phyloP scores from a whole-genome alignment of 1,140 invertebrate species.

The Watersipora subatra region DNA sequence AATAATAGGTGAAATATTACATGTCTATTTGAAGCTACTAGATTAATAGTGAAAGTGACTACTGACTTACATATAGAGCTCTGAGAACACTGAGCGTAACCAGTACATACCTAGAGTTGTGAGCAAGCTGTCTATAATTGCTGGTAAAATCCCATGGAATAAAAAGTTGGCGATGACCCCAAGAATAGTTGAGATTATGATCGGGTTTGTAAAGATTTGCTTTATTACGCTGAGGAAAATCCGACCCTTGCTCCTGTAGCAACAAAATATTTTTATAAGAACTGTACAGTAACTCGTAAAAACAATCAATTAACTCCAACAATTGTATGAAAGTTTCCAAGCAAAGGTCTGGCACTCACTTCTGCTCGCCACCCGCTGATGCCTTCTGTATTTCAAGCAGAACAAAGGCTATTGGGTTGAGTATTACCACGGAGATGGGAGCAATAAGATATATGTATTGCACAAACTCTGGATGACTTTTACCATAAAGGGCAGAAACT shows the following conservation, averaged over 20 bases:
- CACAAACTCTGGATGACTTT: slow-evolving; percentile 72
- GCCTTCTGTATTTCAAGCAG: slow-evolving; percentile 71
- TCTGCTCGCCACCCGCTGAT: not conserved
- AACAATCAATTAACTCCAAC: too few relatives aligned
- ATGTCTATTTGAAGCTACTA: too few relatives aligned
- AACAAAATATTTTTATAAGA: too few relatives aligned
- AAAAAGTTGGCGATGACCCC: slow-evolving; percentile 73
- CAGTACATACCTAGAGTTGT: not conserved
- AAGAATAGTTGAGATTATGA: slow-evolving; percentile 81
- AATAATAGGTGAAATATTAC: too few relatives aligned
- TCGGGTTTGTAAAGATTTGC: slow-evolving; percentile 70
- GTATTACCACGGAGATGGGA: slow-evolving; percentile 76
- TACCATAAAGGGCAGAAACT: slow-evolving; percentile 45
- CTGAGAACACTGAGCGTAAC: too few relatives aligned
- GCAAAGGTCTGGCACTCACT: too few relatives aligned
- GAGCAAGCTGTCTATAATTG: slow-evolving; percentile 12
- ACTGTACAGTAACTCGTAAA: too few relatives aligned
- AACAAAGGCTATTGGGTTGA: slow-evolving; percentile 83
- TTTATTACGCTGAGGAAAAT: slow-evolving; percentile 44
- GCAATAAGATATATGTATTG: slow-evolving; percentile 82
- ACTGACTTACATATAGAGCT: too few relatives aligned
- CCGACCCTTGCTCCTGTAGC: too few relatives aligned
- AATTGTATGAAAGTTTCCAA: too few relatives aligned
- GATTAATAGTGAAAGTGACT: too few relatives aligned
- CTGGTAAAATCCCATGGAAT: slow-evolving; percentile 62